Percentiles rank a stretch among this genome's conserved stretches.
Conservation (phyloP, 2,113 vertebrate genomes). For the Oxygymnocypris stewartii region DNA sequence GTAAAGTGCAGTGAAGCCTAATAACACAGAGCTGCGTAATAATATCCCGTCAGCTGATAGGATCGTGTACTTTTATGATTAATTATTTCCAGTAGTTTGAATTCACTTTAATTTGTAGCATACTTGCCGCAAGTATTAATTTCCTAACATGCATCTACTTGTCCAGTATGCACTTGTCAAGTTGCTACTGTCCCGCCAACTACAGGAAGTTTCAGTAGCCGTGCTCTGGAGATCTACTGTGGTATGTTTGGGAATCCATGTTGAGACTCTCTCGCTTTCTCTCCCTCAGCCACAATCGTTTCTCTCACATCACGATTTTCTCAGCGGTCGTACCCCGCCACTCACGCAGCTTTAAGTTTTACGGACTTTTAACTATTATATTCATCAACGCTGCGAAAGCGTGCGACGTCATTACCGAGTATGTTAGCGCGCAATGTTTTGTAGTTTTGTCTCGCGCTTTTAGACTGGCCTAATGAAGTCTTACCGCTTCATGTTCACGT, state of each 20-base stretch:
- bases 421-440: not conserved
- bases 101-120: not conserved
- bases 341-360: constrained; percentile 5
- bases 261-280: constrained; percentile 4
- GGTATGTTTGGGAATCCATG: constrained; percentile 51
- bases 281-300: not conserved
- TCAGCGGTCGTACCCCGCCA: not conserved
- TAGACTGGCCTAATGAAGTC: not conserved
- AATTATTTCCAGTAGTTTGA: not conserved
- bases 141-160: constrained; percentile 18
- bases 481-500: not conserved
- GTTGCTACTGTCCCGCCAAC: constrained; percentile 19
- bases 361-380: not conserved
- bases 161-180: constrained; percentile 1
- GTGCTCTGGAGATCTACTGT: constrained; percentile 13
- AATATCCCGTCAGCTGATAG: not conserved
- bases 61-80: not conserved
- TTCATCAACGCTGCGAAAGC: not conserved
- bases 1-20: not conserved
- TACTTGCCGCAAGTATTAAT: not conserved
- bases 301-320: constrained; percentile 33
- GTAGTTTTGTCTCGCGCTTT: not conserved
- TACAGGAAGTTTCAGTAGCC: constrained; percentile 33
- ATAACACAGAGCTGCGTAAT: not conserved
- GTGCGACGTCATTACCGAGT: not conserved